These are phyloP conservation scores for Agrilus planipennis DNA, from an alignment of 1,140 invertebrate genomes.

Conservation along the genomic window DNA sequence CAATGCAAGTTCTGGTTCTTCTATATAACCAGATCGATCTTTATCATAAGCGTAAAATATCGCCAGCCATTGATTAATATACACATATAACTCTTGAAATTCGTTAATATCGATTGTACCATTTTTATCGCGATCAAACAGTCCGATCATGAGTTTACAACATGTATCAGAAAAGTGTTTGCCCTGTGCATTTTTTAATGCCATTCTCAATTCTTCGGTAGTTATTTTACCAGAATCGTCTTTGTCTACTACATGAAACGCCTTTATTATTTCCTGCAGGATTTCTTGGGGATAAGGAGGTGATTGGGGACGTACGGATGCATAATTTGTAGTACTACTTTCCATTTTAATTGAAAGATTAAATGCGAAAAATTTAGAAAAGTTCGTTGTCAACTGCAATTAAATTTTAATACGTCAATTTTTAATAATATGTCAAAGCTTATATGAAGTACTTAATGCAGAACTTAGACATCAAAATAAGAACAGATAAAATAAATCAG, in stretches of 20 bases:
- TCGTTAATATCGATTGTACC: slow-evolving; percentile 71
- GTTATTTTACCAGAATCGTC: slow-evolving; percentile 70
- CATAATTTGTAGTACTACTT: too few relatives aligned
- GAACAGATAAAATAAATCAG: too few relatives aligned
- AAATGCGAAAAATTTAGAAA: too few relatives aligned
- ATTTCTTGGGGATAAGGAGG: too few relatives aligned
- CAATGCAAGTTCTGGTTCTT: slow-evolving; percentile 57
- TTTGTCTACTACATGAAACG: slow-evolving; percentile 63
- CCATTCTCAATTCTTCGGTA: slow-evolving; percentile 59
- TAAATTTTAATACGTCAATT: too few relatives aligned
- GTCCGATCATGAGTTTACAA: slow-evolving; percentile 74
- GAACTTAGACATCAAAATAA: too few relatives aligned
- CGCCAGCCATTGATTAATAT: slow-evolving; percentile 72
- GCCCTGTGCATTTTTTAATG: slow-evolving; percentile 72
- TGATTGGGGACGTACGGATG: too few relatives aligned
- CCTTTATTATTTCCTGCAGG: too few relatives aligned
- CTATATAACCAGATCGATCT: slow-evolving; percentile 68
- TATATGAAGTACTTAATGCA: too few relatives aligned
- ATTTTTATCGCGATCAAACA: slow-evolving; percentile 72
- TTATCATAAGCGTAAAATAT: slow-evolving; percentile 68
- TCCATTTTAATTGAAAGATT: too few relatives aligned
- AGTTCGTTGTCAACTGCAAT: too few relatives aligned
- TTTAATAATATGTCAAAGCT: too few relatives aligned
- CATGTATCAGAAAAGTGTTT: slow-evolving; percentile 68
- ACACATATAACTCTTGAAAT: slow-evolving; percentile 74